Conservation (phyloP, 2,113 vertebrate genomes). For the Eudyptes chrysolophus region DNA sequence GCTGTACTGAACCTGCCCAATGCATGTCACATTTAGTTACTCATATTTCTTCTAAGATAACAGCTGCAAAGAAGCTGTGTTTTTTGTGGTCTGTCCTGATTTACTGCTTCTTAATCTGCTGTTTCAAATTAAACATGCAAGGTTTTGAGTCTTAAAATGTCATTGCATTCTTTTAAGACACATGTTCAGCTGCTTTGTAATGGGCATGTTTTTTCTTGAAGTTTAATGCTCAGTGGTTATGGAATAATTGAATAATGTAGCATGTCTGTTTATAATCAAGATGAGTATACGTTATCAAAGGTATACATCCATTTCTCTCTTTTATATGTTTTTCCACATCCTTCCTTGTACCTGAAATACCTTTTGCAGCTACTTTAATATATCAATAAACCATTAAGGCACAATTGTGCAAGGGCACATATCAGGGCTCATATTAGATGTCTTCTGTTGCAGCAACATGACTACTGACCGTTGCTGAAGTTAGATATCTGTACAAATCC, state of each 20-base stretch:
- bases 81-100: constrained; percentile 19
- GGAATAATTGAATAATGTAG: neutral
- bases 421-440: neutral
- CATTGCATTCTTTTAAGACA: constrained; percentile 4
- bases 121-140: constrained; percentile 46
- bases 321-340: neutral
- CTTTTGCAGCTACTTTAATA: neutral
- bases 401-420: neutral
- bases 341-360: neutral
- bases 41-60: constrained; percentile 17
- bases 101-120: constrained; percentile 50
- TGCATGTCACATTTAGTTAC: neutral
- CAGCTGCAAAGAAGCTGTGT: neutral
- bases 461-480: neutral
- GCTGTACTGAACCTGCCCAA: neutral
- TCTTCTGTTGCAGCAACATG: neutral
- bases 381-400: neutral
- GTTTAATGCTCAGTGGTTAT: neutral
- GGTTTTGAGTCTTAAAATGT: constrained; percentile 1
- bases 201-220: neutral
- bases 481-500: neutral
- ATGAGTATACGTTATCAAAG: neutral
- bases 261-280: constrained; percentile 1
- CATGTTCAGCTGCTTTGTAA: neutral
- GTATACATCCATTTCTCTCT: neutral